phyloP scores from a whole-genome alignment of 2,888 invertebrate species.

The Pycnomerus fuliginosus region DNA sequence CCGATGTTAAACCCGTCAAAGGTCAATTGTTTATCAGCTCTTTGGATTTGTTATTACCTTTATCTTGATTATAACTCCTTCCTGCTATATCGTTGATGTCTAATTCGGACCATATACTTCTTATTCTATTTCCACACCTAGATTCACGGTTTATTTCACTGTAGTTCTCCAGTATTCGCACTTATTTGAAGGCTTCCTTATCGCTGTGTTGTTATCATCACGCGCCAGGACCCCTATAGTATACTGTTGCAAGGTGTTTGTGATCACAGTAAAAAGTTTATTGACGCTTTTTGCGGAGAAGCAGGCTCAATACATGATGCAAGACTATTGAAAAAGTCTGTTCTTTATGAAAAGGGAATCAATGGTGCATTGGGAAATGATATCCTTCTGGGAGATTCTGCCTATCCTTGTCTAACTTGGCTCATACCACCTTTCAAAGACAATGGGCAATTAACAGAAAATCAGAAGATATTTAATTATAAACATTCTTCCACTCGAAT shows the following conservation, averaged over 20 bases:
- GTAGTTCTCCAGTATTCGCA: too few relatives aligned
- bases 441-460: slow-evolving; percentile 21
- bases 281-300: slow-evolving; percentile 8
- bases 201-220: too few relatives aligned
- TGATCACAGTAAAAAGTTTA: slow-evolving; percentile 5
- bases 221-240: too few relatives aligned
- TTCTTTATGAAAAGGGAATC: slow-evolving; percentile 6
- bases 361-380: slow-evolving; percentile 5
- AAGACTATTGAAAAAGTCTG: slow-evolving; percentile 10
- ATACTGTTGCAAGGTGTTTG: slow-evolving; percentile 5
- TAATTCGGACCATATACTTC: too few relatives aligned
- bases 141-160: too few relatives aligned
- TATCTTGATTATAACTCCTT: too few relatives aligned
- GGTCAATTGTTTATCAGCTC: too few relatives aligned
- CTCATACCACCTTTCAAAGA: slow-evolving; percentile 26
- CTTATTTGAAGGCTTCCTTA: too few relatives aligned
- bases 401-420: slow-evolving; percentile 12
- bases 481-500: slow-evolving; percentile 21
- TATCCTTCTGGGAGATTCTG: background rate
- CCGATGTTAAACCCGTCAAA: too few relatives aligned
- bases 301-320: slow-evolving; percentile 17
- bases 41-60: too few relatives aligned
- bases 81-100: too few relatives aligned
- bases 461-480: slow-evolving; percentile 25
- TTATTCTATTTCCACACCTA: too few relatives aligned